A percentile compares a stretch with the other conserved stretches of the same genome.
These are phyloP conservation scores for Oplegnathus fasciatus DNA, from an alignment of 2,113 vertebrate species.

Conservation along the genomic window DNA sequence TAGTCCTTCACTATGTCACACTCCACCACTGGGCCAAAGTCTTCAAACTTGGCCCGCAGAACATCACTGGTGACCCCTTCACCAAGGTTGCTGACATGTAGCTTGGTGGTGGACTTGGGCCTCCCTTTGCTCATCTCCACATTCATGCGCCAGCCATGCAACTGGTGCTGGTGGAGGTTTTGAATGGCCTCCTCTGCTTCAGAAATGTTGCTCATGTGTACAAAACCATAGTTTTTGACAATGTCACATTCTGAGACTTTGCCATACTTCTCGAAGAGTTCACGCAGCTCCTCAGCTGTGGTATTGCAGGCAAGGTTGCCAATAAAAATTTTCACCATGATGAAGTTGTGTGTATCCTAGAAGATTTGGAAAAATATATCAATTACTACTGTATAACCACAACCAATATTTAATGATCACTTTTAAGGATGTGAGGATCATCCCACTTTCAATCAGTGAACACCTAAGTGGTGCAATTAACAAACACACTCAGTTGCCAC, in stretches of 20 bases:
- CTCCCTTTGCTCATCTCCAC: conserved; percentile 95
- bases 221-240: conserved; percentile 96
- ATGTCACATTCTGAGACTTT: conserved; percentile 94
- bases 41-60: conserved; percentile 91
- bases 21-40: conserved; percentile 93
- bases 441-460: not conserved
- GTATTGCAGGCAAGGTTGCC: conserved; percentile 92
- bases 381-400: not conserved
- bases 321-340: conserved; percentile 97
- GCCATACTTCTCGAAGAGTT: conserved; percentile 93
- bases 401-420: not conserved
- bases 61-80: conserved; percentile 87
- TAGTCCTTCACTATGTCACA: conserved; percentile 98
- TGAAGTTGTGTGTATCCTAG: conserved; percentile 59
- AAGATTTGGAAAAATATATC: conserved; percentile 2
- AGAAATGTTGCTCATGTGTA: conserved; percentile 91
- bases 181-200: conserved; percentile 92
- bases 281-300: conserved; percentile 90
- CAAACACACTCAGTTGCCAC: not conserved
- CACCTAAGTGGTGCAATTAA: not conserved
- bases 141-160: conserved; percentile 93
- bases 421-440: not conserved
- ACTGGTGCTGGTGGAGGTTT: conserved; percentile 92
- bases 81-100: conserved; percentile 94
- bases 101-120: conserved; percentile 92